These are phyloP conservation scores for Potorous gilbertii DNA, from an alignment of 2,797 vertebrate genomes.

Conservation along the genomic window DNA sequence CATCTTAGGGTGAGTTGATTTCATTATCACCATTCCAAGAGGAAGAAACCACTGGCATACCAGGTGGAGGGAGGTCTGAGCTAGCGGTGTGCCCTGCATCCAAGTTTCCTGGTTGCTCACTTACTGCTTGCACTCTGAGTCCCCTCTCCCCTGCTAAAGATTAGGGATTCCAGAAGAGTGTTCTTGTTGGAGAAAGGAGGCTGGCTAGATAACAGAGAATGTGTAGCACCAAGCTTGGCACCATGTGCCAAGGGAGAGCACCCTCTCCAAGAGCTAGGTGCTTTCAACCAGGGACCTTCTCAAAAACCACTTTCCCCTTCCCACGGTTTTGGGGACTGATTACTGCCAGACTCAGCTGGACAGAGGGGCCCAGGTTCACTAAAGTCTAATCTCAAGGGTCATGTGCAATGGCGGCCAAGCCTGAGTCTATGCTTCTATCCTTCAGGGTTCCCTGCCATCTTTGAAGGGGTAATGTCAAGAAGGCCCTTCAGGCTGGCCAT, in stretches of 20 bases:
- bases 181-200: background rate
- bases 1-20: background rate
- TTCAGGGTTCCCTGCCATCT: background rate
- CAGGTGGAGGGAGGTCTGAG: background rate
- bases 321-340: background rate
- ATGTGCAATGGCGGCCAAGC: background rate
- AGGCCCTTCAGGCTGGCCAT: background rate
- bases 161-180: background rate
- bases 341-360: background rate
- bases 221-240: background rate
- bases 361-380: background rate
- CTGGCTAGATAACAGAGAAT: background rate
- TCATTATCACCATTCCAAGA: background rate
- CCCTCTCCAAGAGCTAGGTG: background rate
- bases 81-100: fast-evolving
- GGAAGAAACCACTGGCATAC: background rate
- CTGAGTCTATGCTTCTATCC: background rate
- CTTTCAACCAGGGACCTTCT: background rate
- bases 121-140: background rate
- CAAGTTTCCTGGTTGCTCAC: background rate
- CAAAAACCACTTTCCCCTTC: background rate
- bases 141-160: background rate
- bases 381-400: background rate
- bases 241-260: background rate
- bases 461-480: background rate